phyloP scores from a whole-genome alignment of 2,797 vertebrate species.

The Craterocephalus amniculus region DNA sequence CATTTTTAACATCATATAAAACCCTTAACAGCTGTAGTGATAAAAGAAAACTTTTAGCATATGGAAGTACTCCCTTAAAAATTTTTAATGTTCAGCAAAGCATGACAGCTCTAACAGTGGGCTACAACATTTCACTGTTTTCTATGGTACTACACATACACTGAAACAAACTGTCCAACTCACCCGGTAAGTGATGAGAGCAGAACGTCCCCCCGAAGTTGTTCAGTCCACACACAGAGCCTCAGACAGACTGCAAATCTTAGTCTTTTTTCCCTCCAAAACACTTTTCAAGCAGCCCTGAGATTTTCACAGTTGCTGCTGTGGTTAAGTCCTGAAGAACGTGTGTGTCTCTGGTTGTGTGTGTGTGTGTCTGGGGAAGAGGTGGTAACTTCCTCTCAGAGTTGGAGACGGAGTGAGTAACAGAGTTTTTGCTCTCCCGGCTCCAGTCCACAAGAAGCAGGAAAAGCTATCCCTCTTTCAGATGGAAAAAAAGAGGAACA shows the following conservation, averaged over 20 bases:
- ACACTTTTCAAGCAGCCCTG: constrained; percentile 51
- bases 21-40: constrained; percentile 18
- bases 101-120: constrained; percentile 12
- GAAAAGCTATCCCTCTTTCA: constrained; percentile 76
- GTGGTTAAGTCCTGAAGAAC: constrained; percentile 63
- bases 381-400: constrained; percentile 80
- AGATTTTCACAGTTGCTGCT: constrained; percentile 61
- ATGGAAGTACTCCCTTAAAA: constrained; percentile 32
- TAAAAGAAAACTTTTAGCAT: constrained; percentile 34
- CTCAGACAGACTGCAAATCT: constrained; percentile 32
- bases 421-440: constrained; percentile 72
- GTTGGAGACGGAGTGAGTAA: constrained; percentile 72
- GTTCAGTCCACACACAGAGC: constrained; percentile 52
- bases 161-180: constrained; percentile 66
- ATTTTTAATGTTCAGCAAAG: constrained; percentile 16
- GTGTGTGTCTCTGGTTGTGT: constrained; percentile 29
- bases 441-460: constrained; percentile 71
- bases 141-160: constrained; percentile 14
- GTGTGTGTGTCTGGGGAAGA: constrained; percentile 69
- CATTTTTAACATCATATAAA: constrained; percentile 8
- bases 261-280: constrained; percentile 56
- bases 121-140: constrained; percentile 29
- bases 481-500: constrained; percentile 77
- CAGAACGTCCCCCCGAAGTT: constrained; percentile 26
- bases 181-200: constrained; percentile 60